phyloP scores from a whole-genome alignment of 2,888 invertebrate species.

The Tenthredo scrophulariae region DNA sequence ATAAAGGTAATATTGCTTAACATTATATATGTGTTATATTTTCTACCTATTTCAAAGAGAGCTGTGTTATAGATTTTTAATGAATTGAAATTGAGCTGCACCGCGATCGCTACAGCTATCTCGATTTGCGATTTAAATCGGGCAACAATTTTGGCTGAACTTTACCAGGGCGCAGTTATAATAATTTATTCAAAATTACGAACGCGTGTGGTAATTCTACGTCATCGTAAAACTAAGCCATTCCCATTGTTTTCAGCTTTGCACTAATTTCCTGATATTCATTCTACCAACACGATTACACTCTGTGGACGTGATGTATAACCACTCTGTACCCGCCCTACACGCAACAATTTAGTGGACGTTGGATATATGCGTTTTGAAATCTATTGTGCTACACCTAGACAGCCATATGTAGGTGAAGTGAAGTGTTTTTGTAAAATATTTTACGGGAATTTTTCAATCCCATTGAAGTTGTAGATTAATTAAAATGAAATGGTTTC shows the following conservation, averaged over 20 bases:
- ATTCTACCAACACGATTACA: background rate
- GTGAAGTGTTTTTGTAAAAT: background rate
- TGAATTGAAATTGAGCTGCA: conserved; percentile 31
- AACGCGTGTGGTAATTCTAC: conserved; percentile 19
- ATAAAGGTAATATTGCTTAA: conserved; percentile 5
- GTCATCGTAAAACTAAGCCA: conserved; percentile 20
- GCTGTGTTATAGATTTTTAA: background rate
- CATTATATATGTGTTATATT: background rate
- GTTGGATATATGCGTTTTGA: background rate
- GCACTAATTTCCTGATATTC: conserved; percentile 24
- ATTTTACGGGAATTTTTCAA: background rate
- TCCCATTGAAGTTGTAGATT: background rate
- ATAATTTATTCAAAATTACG: conserved; percentile 9
- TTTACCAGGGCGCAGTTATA: background rate
- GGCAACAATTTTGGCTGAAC: background rate
- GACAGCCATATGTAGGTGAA: background rate
- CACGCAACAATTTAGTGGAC: background rate
- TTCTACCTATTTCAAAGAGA: background rate
- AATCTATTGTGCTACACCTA: background rate
- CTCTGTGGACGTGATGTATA: background rate
- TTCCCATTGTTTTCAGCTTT: conserved; percentile 12
- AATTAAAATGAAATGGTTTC: background rate
- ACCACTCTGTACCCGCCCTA: background rate
- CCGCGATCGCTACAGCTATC: conserved; percentile 5
- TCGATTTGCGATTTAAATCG: background rate